Percentiles rank a stretch among this genome's conserved stretches.
These are phyloP conservation scores for Orchestia grillus DNA, from an alignment of 1,140 invertebrate genomes.

Conservation along the genomic window DNA sequence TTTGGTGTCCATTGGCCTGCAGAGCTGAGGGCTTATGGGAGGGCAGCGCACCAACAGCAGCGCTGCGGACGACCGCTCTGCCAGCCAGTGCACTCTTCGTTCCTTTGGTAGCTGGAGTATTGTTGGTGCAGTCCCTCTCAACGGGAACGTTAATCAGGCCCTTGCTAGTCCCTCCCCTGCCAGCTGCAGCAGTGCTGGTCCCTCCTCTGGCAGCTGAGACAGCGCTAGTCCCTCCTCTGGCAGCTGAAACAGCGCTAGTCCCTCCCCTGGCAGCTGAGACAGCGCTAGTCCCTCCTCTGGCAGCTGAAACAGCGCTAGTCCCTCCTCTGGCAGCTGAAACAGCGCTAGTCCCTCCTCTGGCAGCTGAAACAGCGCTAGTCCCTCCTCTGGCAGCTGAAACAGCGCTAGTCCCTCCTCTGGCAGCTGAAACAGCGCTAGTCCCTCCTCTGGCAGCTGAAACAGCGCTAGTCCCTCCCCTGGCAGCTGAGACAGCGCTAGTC, in stretches of 20 bases:
- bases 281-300: background rate
- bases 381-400: constrained; percentile 17
- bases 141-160: background rate
- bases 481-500: background rate
- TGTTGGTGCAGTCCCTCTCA: constrained; percentile 2
- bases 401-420: background rate
- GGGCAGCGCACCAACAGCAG: background rate
- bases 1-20: background rate
- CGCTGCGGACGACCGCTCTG: background rate
- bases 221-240: background rate
- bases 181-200: background rate
- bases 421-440: background rate
- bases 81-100: background rate
- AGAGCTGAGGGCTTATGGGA: background rate
- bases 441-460: background rate
- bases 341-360: background rate
- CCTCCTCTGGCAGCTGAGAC: background rate
- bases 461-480: background rate
- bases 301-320: background rate
- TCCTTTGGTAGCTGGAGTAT: background rate
- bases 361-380: background rate
- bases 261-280: background rate
- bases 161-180: constrained; percentile 6
- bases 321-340: background rate
- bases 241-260: background rate